Base-by-base conservation (phyloP, 2,113 vertebrate genomes). In the Alosa alosa region DNA sequence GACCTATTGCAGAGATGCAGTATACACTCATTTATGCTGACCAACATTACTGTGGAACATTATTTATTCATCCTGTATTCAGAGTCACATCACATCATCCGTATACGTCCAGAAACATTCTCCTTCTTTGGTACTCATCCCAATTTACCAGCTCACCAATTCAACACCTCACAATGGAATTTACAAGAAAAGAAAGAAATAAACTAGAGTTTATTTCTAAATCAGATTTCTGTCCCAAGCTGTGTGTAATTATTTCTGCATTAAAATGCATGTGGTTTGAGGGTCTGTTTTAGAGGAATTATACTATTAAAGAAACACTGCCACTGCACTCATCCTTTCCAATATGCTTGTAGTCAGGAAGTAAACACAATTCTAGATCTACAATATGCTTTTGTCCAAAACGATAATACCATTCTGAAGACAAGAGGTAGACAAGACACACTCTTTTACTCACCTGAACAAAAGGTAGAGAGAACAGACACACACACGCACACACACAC, bases 231-330 rank as follows among this genome's bases (percentile, higher is more conserved):
- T 31, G n/a, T 68, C 31, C n/a, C n/a, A 9, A 31, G 64, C 64
- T 68, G 64, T 25, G 22, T 31, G 64, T 31, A 25, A 3, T 25
- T 68, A 68, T 31, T 68, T 68, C 64, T 31, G 64, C 6, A 68
- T 68, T 68, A 68, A n/a, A 68, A 68, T 68, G n/a, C 64, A 68
- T 68, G 64, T 68, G 64, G n/a, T 31, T 68, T 68, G 64, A 68
- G 64, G n/a, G 64, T 11, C 10, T 68, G 64, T 68, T 68, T 68
- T 68, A 10, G 7, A 31, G 52, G 52, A 20, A 6, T 60, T 60
- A 60, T 5, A 60, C 55, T 60, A 60, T 60, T 60, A 22, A 22
- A 22, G 20, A 22, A 22, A 60, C 55, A 60, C 20, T 7, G 55
- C 55, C 20, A 22, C 55, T 22, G 55, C 20, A 22, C 55, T 60